A percentile compares a stretch with the other conserved stretches of the same genome.
phyloP scores from a whole-genome alignment of 2,888 invertebrate genomes.

The Drosophila planitibia region DNA sequence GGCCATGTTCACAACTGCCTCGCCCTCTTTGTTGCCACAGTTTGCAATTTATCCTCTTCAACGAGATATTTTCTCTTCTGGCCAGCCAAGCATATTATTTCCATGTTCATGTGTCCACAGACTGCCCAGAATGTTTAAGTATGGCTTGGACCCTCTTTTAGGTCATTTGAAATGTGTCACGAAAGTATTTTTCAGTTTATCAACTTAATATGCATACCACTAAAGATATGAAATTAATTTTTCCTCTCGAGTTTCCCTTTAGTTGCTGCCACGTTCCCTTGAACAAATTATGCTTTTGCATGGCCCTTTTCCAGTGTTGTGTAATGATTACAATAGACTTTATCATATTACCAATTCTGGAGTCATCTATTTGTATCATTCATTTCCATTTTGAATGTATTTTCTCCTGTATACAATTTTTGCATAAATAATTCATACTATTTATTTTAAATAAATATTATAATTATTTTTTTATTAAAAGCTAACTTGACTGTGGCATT shows the following conservation, averaged over 20 bases:
- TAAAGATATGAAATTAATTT: not conserved
- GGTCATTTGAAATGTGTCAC: not conserved
- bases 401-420: fast-evolving
- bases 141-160: no score
- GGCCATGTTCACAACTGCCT: not conserved
- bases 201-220: not conserved
- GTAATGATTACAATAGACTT: not conserved
- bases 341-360: not conserved
- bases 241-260: not conserved
- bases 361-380: not conserved
- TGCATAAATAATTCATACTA: not conserved
- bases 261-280: not conserved
- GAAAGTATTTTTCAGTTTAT: not conserved
- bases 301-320: no score
- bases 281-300: not conserved
- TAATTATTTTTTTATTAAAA: not conserved
- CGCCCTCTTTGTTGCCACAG: not conserved
- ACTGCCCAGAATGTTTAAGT: not conserved
- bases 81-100: conserved; percentile 2
- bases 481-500: fast-evolving
- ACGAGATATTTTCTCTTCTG: conserved; percentile 36
- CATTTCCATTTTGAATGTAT: not conserved
- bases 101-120: not conserved
- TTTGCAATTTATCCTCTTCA: conserved; percentile 47
- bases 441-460: not conserved